Evolutionary conservation across 2,888 invertebrate genomes (phyloP), one percentile per base, ranked within the genome.

Genomic region (Morpho deidamia): DNA sequence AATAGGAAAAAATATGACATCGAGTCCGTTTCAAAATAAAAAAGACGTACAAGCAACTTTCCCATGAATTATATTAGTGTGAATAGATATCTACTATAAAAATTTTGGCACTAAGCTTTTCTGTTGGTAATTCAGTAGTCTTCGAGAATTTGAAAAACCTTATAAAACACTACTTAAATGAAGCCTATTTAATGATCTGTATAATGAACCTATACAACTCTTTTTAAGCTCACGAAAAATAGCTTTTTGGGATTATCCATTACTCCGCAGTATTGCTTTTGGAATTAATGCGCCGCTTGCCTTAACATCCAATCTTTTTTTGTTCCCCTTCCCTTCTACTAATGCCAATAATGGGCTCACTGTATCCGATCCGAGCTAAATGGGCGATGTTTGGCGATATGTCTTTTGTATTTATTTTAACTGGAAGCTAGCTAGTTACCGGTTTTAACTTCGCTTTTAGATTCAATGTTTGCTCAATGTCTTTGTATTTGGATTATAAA

Each of bases 281-380:
- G 76, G 77, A 83, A 81, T 81, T 80, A 79, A 81, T 81, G 78
- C 73, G 69, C 74, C 70, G 74, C 73, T 78, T 78, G 77, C 76
- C 74, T 76, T 76, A 72, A 73, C 73, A 71, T 76, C 70, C 71
- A 72, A 70, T 71, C 70, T 73, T 75, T 77, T 68, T 65, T 64
- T 69, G 67, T 63, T 65, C 74, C 67, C 72, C 64, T 67, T 61
- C 61, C 56, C 59, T 61, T 56, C 70, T 70, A 71, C 70, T 76
- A 73, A 76, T 76, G 63, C 69, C 70, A 72, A 71, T 78, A 74
- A 77, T 74, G 72, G 71, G 64, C 72, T 72, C 68, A 71, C 68
- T 64, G 62, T 70, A 69, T 65, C 66, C 67, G 62, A 65, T 74
- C 65, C 66, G 47, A 52, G 50, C 52, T 57, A 61, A 63, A 62